Percentiles rank a stretch among this genome's conserved stretches.
Evolutionary conservation across 1,140 invertebrate species (phyloP).

Genomic region (Temnothorax nylanderi): DNA sequence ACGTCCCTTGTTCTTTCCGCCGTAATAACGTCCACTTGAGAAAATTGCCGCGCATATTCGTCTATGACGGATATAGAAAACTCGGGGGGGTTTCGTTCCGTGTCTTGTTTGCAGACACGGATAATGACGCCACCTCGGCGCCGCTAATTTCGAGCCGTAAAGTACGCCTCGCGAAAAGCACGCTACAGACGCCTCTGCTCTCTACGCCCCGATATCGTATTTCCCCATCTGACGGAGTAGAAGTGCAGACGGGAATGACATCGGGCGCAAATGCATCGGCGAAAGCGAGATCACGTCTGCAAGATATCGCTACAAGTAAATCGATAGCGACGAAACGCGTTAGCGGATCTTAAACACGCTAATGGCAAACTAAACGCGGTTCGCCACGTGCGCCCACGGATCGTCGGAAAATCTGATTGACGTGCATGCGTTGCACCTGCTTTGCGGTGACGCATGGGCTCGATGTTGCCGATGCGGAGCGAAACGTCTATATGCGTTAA

Average conservation of each 20-base stretch:
- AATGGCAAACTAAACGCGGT: slow-evolving; percentile 67
- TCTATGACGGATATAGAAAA: slow-evolving; percentile 55
- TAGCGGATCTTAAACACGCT: slow-evolving; percentile 59
- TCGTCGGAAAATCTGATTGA: slow-evolving; percentile 63
- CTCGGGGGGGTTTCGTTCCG: slow-evolving; percentile 20
- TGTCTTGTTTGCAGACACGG: slow-evolving; percentile 41
- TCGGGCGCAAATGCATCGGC: no score
- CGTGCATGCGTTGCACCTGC: slow-evolving; percentile 35
- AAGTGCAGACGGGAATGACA: background rate
- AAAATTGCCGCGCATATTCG: slow-evolving; percentile 53
- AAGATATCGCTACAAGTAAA: slow-evolving; percentile 15
- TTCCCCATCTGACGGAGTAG: background rate
- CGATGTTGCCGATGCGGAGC: slow-evolving; percentile 1
- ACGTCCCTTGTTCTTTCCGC: slow-evolving; percentile 54
- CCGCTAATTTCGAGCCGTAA: slow-evolving; percentile 20
- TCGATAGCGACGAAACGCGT: slow-evolving; percentile 27
- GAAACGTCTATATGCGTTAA: slow-evolving; percentile 20
- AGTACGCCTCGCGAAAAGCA: background rate
- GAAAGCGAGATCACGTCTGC: background rate
- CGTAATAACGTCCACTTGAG: slow-evolving; percentile 55
- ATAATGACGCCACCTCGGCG: slow-evolving; percentile 13
- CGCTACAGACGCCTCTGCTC: background rate
- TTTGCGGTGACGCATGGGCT: slow-evolving; percentile 47
- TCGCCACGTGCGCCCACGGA: slow-evolving; percentile 39
- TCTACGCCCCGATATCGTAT: background rate